Conservation (phyloP, 2,797 vertebrate species). For the Ctenopoma kingsleyae region DNA sequence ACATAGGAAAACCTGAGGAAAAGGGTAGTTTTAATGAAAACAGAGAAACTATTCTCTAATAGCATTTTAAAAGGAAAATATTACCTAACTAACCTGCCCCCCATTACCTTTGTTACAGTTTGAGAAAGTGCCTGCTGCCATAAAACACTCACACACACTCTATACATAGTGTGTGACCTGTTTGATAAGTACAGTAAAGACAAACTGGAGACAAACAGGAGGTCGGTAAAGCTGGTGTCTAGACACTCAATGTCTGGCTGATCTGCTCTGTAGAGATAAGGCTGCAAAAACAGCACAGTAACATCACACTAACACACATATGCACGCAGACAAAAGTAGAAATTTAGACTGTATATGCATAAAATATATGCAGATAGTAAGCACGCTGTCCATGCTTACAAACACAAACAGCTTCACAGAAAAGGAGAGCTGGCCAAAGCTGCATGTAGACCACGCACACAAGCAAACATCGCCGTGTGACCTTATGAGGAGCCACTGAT, state of each 20-base stretch:
- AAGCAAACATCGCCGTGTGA: constrained; percentile 22
- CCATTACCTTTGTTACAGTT: background rate
- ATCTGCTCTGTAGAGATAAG: constrained; percentile 14
- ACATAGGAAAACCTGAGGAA: background rate
- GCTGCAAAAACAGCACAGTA: constrained; percentile 13
- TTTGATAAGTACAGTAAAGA: constrained; percentile 13
- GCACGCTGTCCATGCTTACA: background rate
- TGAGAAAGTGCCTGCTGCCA: background rate
- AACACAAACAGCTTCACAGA: background rate
- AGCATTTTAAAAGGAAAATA: background rate
- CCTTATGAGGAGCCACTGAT: constrained; percentile 7
- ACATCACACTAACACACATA: background rate
- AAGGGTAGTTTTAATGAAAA: background rate
- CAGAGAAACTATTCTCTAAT: background rate
- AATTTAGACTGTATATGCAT: background rate
- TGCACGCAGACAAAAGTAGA: background rate
- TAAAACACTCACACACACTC: constrained; percentile 3
- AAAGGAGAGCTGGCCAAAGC: background rate
- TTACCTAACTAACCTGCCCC: background rate
- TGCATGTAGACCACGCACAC: constrained; percentile 11
- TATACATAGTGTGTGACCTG: constrained; percentile 26
- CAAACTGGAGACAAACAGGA: constrained; percentile 13
- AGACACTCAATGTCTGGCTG: constrained; percentile 38
- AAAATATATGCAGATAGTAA: background rate
- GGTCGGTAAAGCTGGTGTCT: constrained; percentile 26